phyloP scores from a whole-genome alignment of 92 coral and sea anemone species.

The Porites lobata region DNA sequence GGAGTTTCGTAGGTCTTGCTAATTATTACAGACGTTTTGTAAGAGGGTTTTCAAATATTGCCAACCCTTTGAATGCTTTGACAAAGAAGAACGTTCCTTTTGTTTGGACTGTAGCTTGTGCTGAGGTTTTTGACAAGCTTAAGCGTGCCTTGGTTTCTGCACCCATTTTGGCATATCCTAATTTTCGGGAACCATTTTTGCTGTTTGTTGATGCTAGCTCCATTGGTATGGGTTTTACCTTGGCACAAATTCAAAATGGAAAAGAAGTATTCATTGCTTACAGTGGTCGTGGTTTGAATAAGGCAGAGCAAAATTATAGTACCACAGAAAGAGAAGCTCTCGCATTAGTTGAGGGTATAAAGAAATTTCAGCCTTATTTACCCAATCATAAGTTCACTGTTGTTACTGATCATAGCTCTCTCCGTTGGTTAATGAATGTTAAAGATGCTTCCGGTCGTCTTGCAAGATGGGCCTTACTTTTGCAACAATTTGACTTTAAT shows the following conservation, averaged over 20 bases:
- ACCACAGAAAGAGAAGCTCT: slow-evolving; percentile 50
- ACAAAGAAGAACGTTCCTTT: slow-evolving; percentile 34
- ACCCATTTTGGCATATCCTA: slow-evolving; percentile 11
- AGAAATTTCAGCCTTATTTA: no score
- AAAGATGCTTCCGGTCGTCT: slow-evolving; percentile 33
- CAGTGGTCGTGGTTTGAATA: slow-evolving; percentile 40
- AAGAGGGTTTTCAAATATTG: slow-evolving; percentile 38
- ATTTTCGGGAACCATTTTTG: slow-evolving; percentile 18
- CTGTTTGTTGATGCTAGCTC: not conserved
- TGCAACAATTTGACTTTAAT: slow-evolving; percentile 57
- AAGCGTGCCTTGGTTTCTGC: slow-evolving; percentile 22
- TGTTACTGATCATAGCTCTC: not conserved
- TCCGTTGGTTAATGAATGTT: slow-evolving; percentile 36
- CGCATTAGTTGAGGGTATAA: slow-evolving; percentile 27
- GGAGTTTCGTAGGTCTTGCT: slow-evolving; percentile 7
- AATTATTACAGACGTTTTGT: slow-evolving; percentile 37
- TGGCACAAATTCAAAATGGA: not conserved
- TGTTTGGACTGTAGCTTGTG: slow-evolving; percentile 7
- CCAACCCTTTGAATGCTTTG: slow-evolving; percentile 35
- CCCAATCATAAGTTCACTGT: no score
- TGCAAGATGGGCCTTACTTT: slow-evolving; percentile 47
- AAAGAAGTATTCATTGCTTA: slow-evolving; percentile 54
- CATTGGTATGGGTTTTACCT: not conserved
- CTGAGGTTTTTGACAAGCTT: slow-evolving; percentile 36
- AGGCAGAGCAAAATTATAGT: slow-evolving; percentile 45